Base-by-base conservation (phyloP, 2,888 invertebrate species). In the Cephus rjabovi region DNA sequence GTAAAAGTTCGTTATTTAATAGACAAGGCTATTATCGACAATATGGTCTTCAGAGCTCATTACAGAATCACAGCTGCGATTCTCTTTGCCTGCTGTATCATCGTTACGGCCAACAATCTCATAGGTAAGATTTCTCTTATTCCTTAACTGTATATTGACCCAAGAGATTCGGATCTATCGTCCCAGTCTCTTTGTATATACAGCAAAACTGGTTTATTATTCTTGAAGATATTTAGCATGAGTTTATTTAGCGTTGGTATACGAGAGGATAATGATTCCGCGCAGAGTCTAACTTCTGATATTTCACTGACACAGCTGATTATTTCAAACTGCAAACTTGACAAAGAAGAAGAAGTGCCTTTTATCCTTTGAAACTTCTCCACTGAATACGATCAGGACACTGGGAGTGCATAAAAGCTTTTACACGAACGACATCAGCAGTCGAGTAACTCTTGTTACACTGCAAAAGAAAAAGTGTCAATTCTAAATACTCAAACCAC, bases 11-110 rank as follows among this genome's bases (percentile, higher is more conserved):
- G 97, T 92, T 96, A 96, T 94, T 94, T 97, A 86, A 94, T 96
- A 90, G 97, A 97, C 94, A 97, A 96, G 92, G 97, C 97, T 81
- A 93, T 96, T 86, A 97, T 97, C 88, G 97, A 97, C 93, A 97
- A 97, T 92, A 95, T 96, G 95, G 95, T 97, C 81, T 97, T 97
- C 93, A 94, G 97, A 87, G 96, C 96, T 91, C 97, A 97, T 92
- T 97, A 97, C 92, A 94, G 97, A 91, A 95, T 97, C 91, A 97
- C 97, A 70, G 95, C 97, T 75, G 97, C 97, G 79, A 95, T 97
- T 86, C 93, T 97, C 83, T 97, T 97, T 92, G 94, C 96, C 77
- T 96, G 95, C 92, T 97, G 97, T 92, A 96, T 97, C 87, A 96
- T 97, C 87, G 96, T 97, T 82, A 97, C 97, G 37, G 97, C 97